A percentile compares a stretch with the other conserved stretches of the same genome.
Conservation (phyloP, 2,113 vertebrate species). For the Ramphastos sulfuratus region DNA sequence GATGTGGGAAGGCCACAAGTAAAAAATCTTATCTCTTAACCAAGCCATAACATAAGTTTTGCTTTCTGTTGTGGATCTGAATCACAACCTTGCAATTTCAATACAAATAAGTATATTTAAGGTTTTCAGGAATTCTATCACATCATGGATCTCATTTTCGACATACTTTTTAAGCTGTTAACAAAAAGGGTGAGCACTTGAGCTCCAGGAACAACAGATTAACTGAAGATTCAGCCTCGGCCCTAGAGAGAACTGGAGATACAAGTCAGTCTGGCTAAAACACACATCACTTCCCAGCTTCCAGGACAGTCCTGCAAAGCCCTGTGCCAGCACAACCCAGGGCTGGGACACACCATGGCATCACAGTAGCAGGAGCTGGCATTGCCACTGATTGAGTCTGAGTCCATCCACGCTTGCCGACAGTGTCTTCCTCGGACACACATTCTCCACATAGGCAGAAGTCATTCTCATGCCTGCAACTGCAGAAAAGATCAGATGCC, state of each 20-base stretch:
- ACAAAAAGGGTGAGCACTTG: neutral
- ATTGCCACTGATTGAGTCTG: rapidly evolving
- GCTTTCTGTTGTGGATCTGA: neutral
- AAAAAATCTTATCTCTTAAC: conserved; percentile 21
- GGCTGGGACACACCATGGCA: neutral
- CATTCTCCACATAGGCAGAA: neutral
- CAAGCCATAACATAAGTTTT: neutral
- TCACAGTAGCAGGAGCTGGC: rapidly evolving
- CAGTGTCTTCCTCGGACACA: neutral
- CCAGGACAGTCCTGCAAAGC: neutral
- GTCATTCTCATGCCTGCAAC: neutral
- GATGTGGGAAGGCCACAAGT: conserved; percentile 19
- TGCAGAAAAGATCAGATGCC: neutral
- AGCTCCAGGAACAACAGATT: neutral
- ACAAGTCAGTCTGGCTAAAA: neutral
- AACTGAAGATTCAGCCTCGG: neutral
- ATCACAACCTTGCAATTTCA: neutral
- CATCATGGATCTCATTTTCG: neutral
- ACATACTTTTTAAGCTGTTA: neutral
- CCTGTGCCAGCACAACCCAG: neutral
- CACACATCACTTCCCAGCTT: neutral
- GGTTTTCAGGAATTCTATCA: neutral
- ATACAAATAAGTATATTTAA: neutral
- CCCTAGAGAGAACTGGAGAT: neutral
- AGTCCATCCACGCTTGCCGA: neutral